Base-by-base conservation (phyloP, 2,797 vertebrate species). In the Scomberomorus guttatus region DNA sequence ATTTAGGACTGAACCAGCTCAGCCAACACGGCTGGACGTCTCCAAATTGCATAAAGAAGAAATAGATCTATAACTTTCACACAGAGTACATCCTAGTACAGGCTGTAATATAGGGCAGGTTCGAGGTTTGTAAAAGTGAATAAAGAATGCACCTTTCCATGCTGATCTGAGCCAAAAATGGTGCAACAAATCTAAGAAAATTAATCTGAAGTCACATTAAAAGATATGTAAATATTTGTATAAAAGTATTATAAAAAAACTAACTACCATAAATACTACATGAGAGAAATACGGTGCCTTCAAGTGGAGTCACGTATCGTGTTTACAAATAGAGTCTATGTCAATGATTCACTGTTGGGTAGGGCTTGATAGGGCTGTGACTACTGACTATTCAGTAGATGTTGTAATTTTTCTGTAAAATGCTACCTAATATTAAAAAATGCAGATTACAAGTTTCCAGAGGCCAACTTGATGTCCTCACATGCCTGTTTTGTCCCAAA, bases 51-150 rank as follows among this genome's bases (percentile, higher is more conserved):
- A 57, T 58, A 57, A 62, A 78, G 50, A 55, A 68, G 80, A 77
- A 79, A 82, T 29, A 74, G 71, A 87, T 87, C 73, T n/a, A 73
- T 75, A 76, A 74, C 72, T 74, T 84, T 70, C 20, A n/a, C 57
- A 54, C 44, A 46, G 52, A 54, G 24, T 24, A 10, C 25, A 50
- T 56, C 44, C 48, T 15, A 27, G 39, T 46, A 17, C 18, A 73
- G 57, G 32, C 32, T 64, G 50, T 39, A 37, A 61, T 24, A 54
- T 5, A 39, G 20, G 18, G 15, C 24, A 60, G 63, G 22, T 17
- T 25, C 46, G 44, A 67, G 48, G 7, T 48, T 57, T 50, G 52
- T 20, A 25, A 63, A 39, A 44, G 4, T 15, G 22, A 69, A 57
- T 25, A 10, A 34, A 54, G 39, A 65, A 0, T 15, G 20, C 13